Percentiles rank a stretch among this genome's conserved stretches.
Conservation (phyloP, 2,888 invertebrate species). For the Podotricha telesiphe region DNA sequence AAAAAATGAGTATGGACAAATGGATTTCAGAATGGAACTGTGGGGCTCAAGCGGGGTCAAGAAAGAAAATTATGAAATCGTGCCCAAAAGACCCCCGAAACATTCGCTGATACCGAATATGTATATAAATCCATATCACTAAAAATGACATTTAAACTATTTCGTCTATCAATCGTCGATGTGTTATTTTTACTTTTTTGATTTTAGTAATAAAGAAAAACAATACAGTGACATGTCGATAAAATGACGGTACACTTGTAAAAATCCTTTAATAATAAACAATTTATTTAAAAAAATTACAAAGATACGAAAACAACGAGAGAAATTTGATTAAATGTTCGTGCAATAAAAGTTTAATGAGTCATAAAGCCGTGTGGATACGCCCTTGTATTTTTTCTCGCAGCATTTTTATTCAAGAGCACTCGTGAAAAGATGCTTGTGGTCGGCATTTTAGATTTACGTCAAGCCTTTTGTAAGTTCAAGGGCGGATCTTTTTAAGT, state of each 20-base stretch:
- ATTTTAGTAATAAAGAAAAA: too few relatives aligned
- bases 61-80: too few relatives aligned
- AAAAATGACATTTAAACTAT: too few relatives aligned
- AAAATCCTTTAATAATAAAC: background rate
- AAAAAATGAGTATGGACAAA: too few relatives aligned
- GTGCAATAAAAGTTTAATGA: constrained; percentile 9
- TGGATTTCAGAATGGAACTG: too few relatives aligned
- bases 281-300: background rate
- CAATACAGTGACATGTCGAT: too few relatives aligned
- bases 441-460: constrained; percentile 24
- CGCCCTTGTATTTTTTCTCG: constrained; percentile 13
- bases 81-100: too few relatives aligned
- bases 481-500: constrained; percentile 10
- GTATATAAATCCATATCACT: too few relatives aligned
- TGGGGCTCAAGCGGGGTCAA: too few relatives aligned
- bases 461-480: constrained; percentile 19
- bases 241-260: background rate
- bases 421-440: constrained; percentile 16
- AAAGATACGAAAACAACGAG: background rate
- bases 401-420: constrained; percentile 18
- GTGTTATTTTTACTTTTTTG: too few relatives aligned
- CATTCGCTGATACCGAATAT: too few relatives aligned
- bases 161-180: too few relatives aligned
- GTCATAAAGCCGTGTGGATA: constrained; percentile 11
- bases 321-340: background rate